These are phyloP conservation scores for Phoeniculus purpureus DNA, from an alignment of 2,797 vertebrate genomes.

Conservation along the genomic window DNA sequence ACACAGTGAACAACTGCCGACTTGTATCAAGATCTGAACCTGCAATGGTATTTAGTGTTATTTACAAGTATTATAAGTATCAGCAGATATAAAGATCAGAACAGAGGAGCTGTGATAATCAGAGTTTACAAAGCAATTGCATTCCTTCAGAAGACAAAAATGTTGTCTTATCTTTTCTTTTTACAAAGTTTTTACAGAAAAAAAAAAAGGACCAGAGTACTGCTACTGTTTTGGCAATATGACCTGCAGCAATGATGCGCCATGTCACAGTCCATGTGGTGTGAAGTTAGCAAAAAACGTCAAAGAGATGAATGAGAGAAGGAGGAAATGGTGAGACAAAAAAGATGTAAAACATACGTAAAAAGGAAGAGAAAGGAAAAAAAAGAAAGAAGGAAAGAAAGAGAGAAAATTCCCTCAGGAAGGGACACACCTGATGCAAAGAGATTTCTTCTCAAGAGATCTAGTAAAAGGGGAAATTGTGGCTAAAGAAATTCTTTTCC, in stretches of 20 bases:
- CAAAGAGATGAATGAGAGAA: neutral
- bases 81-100: neutral
- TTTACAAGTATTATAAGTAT: neutral
- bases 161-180: neutral
- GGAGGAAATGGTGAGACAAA: neutral
- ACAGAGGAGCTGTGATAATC: neutral
- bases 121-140: neutral
- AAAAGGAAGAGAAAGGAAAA: neutral
- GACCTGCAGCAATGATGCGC: neutral
- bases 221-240: neutral
- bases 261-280: accelerated
- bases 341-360: neutral
- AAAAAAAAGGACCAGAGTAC: neutral
- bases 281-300: neutral
- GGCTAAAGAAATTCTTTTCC: neutral
- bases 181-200: neutral
- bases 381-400: neutral
- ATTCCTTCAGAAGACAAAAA: neutral
- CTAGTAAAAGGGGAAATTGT: neutral
- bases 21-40: neutral
- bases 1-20: neutral
- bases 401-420: neutral
- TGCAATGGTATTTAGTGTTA: neutral
- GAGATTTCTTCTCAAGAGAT: neutral
- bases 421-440: neutral